phyloP scores from a whole-genome alignment of 1,140 invertebrate genomes.

The Pissodes strobi region DNA sequence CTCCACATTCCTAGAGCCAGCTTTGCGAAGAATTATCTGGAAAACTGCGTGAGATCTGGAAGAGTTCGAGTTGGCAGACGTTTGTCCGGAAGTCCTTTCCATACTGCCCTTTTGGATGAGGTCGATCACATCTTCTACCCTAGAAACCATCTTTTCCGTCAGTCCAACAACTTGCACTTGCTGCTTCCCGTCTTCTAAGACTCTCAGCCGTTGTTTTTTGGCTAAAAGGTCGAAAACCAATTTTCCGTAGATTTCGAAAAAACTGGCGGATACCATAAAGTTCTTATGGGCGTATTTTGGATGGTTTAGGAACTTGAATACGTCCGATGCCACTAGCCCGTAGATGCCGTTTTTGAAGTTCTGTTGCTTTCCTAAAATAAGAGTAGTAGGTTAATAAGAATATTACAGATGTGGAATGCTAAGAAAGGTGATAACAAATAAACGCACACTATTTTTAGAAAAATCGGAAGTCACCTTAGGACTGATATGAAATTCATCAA shows the following conservation, averaged over 20 bases:
- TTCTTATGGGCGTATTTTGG: constrained; percentile 80
- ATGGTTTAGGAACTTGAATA: constrained; percentile 79
- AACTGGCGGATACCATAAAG: constrained; percentile 83
- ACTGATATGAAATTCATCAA: too few species aligned
- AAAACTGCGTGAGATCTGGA: constrained; percentile 95
- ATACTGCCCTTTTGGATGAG: constrained; percentile 83
- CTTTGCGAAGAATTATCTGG: constrained; percentile 76
- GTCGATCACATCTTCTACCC: constrained; percentile 86
- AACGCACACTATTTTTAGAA: too few species aligned
- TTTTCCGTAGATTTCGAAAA: constrained; percentile 97
- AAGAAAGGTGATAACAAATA: too few species aligned
- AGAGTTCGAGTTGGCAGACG: constrained; percentile 92
- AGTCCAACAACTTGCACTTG: constrained; percentile 93
- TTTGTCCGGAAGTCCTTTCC: constrained; percentile 86
- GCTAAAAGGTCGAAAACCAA: constrained; percentile 97
- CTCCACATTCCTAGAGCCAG: constrained; percentile 71
- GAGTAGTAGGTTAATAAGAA: not conserved
- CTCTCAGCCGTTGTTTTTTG: constrained; percentile 83
- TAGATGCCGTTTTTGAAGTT: constrained; percentile 88
- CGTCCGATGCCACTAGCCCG: constrained; percentile 88
- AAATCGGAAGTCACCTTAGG: too few species aligned
- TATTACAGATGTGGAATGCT: too few species aligned
- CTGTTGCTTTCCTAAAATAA: constrained; percentile 58
- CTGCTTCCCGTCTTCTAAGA: constrained; percentile 90
- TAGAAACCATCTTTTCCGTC: constrained; percentile 81